Conservation (phyloP, 1,140 invertebrate genomes). For the Listronotus bonariensis region DNA sequence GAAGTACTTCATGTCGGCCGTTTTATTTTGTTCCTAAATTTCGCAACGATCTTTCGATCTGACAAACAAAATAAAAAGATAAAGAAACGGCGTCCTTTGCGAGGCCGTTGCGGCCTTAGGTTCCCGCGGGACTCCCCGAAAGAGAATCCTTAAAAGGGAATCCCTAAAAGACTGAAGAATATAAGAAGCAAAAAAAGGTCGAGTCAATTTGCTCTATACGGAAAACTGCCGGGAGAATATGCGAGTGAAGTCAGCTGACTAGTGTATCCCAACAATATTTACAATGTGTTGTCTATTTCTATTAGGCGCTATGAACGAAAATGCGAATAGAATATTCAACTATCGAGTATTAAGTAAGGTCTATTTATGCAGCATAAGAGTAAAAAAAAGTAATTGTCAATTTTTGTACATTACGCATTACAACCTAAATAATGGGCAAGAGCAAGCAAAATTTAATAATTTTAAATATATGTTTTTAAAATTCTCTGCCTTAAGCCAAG, state of each 20-base stretch:
- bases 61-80: conserved; percentile 35
- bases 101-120: conserved; percentile 3
- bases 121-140: conserved; percentile 15
- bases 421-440: no score
- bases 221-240: conserved; percentile 2
- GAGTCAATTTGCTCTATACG: conserved; percentile 9
- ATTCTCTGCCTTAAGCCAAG: no score
- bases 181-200: conserved; percentile 19
- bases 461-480: no score
- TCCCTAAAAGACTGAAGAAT: conserved; percentile 21
- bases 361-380: no score
- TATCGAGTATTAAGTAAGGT: no score
- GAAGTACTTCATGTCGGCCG: conserved; percentile 9
- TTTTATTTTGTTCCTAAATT: conserved; percentile 25
- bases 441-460: no score
- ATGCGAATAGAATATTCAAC: no score
- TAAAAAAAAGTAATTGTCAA: no score
- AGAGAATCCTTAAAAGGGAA: conserved; percentile 12
- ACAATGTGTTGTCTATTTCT: no score
- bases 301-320: no score
- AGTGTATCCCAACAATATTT: background rate
- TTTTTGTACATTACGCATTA: no score
- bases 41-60: conserved; percentile 21
- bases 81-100: conserved; percentile 27
- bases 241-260: background rate